A percentile compares a stretch with the other conserved stretches of the same genome.
phyloP scores from a whole-genome alignment of 2,797 vertebrate species.

The Spinus olivaceus region DNA sequence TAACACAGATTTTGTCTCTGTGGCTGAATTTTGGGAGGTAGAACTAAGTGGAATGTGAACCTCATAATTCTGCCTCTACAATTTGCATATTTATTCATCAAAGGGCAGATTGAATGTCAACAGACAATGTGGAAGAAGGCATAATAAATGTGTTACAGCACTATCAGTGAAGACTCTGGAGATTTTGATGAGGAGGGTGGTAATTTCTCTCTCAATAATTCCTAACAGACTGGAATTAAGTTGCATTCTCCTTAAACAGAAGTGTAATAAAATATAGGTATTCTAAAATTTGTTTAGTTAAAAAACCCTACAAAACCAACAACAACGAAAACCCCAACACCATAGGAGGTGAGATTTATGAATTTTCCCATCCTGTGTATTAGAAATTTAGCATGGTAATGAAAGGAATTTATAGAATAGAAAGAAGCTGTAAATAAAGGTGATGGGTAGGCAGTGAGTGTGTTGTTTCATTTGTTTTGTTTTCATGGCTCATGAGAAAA shows the following conservation, averaged over 20 bases:
- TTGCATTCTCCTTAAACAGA: neutral
- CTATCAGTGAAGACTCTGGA: neutral
- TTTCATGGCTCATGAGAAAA: neutral
- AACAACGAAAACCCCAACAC: rapidly evolving
- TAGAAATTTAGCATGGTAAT: neutral
- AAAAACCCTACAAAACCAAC: neutral
- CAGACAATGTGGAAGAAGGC: neutral
- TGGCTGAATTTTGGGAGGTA: neutral
- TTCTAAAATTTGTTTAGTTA: neutral
- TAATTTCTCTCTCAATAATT: neutral
- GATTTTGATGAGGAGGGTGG: neutral
- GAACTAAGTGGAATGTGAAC: neutral
- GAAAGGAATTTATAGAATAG: neutral
- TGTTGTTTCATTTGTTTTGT: neutral
- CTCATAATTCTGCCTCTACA: neutral
- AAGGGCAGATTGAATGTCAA: neutral
- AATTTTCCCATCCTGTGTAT: neutral
- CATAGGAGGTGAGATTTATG: neutral
- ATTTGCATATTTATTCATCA: neutral
- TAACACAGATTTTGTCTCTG: neutral
- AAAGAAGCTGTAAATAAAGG: neutral
- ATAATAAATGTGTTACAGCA: neutral
- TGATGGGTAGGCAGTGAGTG: neutral
- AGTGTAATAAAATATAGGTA: neutral
- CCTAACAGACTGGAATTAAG: neutral